These are phyloP conservation scores for Oryzias dopingdopingensis DNA, from an alignment of 2,797 vertebrate genomes.

Conservation along the genomic window DNA sequence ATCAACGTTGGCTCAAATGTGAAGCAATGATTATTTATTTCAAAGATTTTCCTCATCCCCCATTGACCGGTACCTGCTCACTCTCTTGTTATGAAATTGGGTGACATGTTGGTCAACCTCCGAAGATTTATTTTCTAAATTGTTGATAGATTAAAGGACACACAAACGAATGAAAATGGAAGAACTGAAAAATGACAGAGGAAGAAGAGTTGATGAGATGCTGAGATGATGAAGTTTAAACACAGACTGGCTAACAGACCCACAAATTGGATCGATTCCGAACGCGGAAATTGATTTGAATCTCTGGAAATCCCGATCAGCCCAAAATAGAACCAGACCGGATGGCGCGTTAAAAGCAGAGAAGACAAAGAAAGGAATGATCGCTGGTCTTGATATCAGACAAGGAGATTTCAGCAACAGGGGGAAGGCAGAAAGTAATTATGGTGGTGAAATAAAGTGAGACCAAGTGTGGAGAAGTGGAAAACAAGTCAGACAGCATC, in stretches of 20 bases:
- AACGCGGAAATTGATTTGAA: not conserved
- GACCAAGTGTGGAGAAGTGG: constrained; percentile 15
- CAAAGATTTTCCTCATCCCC: too few relatives aligned
- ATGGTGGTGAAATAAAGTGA: constrained; percentile 21
- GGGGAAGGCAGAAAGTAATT: constrained; percentile 28
- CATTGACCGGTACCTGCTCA: too few relatives aligned
- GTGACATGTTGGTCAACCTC: too few relatives aligned
- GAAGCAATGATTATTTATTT: too few relatives aligned
- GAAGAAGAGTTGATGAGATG: not conserved
- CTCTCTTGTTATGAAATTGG: too few relatives aligned
- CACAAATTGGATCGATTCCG: too few relatives aligned
- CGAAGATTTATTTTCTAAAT: too few relatives aligned
- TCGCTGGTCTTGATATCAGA: constrained; percentile 20
- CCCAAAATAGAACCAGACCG: constrained; percentile 10
- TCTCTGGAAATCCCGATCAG: constrained; percentile 2
- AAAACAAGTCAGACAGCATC: constrained; percentile 7
- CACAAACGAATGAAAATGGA: not conserved
- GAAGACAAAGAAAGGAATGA: not conserved
- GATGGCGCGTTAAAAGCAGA: not conserved
- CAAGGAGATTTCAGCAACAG: constrained; percentile 30
- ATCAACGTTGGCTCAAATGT: too few relatives aligned
- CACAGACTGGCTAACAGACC: constrained; percentile 10
- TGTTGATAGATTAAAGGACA: too few relatives aligned
- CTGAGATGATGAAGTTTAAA: not conserved
- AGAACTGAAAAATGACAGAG: not conserved